These are phyloP conservation scores for Paramisgurnus dabryanus DNA, from an alignment of 2,113 vertebrate species.

Conservation along the genomic window DNA sequence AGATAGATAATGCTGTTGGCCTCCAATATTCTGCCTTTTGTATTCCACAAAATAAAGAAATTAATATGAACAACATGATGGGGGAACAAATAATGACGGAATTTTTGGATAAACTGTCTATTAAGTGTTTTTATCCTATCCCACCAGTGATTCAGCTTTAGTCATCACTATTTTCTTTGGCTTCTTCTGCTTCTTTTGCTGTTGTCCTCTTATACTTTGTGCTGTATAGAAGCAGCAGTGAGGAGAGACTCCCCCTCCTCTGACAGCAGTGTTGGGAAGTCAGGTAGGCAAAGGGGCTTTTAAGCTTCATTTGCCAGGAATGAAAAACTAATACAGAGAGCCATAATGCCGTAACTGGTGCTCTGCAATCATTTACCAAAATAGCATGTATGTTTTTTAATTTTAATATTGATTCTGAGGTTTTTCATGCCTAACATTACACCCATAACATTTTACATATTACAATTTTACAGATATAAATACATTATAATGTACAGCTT, in stretches of 20 bases:
- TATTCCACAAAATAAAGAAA: no score
- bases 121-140: no score
- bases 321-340: conserved; percentile 16
- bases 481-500: no score
- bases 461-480: no score
- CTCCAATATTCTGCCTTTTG: no score
- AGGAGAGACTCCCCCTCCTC: conserved; percentile 77
- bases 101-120: no score
- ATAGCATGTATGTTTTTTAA: conserved; percentile 4
- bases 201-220: conserved; percentile 51
- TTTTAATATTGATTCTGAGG: background rate
- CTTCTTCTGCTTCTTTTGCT: conserved; percentile 25
- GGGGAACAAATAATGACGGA: no score
- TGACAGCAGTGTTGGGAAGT: conserved; percentile 72
- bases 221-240: conserved; percentile 71
- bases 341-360: conserved; percentile 16
- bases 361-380: conserved; percentile 1
- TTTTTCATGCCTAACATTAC: no score
- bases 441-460: no score
- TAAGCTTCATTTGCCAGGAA: conserved; percentile 3
- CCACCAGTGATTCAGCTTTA: background rate
- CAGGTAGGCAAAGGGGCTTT: conserved; percentile 73
- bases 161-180: conserved; percentile 24
- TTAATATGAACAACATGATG: no score
- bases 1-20: no score